Evolutionary conservation across 1,140 invertebrate genomes (phyloP).

Genomic region (Cecropterus lyciades): DNA sequence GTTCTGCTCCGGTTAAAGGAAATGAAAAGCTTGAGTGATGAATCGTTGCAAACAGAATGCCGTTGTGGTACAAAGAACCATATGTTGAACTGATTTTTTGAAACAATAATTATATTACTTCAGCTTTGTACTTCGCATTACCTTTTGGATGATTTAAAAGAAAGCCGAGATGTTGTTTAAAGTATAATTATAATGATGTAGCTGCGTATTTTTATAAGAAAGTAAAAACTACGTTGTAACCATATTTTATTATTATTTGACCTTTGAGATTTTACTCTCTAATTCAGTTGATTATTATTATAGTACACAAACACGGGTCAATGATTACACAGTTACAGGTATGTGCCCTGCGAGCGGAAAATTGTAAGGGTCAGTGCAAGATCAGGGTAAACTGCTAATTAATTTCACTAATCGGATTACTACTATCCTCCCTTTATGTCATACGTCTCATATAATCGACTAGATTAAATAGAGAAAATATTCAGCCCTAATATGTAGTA

Average conservation of each 20-base stretch:
- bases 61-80: slow-evolving; percentile 16
- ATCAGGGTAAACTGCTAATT: slow-evolving; percentile 15
- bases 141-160: too few relatives aligned
- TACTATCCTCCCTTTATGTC: slow-evolving; percentile 25
- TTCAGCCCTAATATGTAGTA: background rate
- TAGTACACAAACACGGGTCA: too few relatives aligned
- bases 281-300: too few relatives aligned
- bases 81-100: slow-evolving; percentile 10
- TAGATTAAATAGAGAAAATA: slow-evolving; percentile 13
- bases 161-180: too few relatives aligned
- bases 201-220: too few relatives aligned
- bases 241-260: too few relatives aligned
- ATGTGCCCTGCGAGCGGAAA: background rate
- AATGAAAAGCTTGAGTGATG: slow-evolving; percentile 43
- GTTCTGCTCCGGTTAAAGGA: slow-evolving; percentile 29
- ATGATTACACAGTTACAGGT: too few relatives aligned
- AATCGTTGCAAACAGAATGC: slow-evolving; percentile 31
- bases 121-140: too few relatives aligned
- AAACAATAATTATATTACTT: background rate
- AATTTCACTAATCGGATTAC: slow-evolving; percentile 41
- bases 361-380: slow-evolving; percentile 10
- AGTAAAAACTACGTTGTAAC: too few relatives aligned
- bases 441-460: slow-evolving; percentile 15
- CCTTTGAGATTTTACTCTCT: too few relatives aligned
- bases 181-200: too few relatives aligned